Evolutionary conservation across 1,140 invertebrate genomes (phyloP), one percentile per base, ranked within the genome.

Genomic region (Micrasema longulum): DNA sequence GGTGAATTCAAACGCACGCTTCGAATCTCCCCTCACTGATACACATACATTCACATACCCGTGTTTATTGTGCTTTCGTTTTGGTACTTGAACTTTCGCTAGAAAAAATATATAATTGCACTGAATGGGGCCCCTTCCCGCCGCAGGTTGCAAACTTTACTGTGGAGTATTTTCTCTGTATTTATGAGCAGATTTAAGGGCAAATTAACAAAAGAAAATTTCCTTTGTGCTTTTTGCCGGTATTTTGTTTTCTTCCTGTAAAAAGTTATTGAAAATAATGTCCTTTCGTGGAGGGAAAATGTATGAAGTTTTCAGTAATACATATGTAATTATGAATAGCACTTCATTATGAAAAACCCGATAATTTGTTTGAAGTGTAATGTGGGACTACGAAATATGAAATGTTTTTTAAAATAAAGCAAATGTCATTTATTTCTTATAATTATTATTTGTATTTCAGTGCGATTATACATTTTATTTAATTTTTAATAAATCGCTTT

Each of bases 21-120:
- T 23, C 16, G 48, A 50, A 36, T 45, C 12, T 26, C 20, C 14
- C 35, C 41, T 31, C 26, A 31, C 26, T 4, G 26, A 31, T 7
- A 31, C 7, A 31, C 26, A 26, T 16, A 26, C 36, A 60, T 16
- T 22, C 26, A 31, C 31, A 43, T 43, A 43, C 31, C 18, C 35
- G 36, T 57, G 65, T 68, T 65, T 68, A 68, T 66, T 66, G 47
- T 66, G 63, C 63, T 66, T 66, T 48, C 63, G 16, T 66, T 57
- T 62, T 50, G 16, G 35, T 38, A 66, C 48, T 66, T 66, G 55
- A 60, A 60, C 55, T 60, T 60, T 60, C 22, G 55, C 55, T 41
- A 41, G 36, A 36, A 55, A 60, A 60, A 60, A 60, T 41, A 60
- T 60, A 60, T 60, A 60, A 60, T 60, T 60, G 55, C 55, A 38